Evolutionary conservation across 2,113 vertebrate genomes (phyloP).

Genomic region (Pelvicachromis taeniatus): DNA sequence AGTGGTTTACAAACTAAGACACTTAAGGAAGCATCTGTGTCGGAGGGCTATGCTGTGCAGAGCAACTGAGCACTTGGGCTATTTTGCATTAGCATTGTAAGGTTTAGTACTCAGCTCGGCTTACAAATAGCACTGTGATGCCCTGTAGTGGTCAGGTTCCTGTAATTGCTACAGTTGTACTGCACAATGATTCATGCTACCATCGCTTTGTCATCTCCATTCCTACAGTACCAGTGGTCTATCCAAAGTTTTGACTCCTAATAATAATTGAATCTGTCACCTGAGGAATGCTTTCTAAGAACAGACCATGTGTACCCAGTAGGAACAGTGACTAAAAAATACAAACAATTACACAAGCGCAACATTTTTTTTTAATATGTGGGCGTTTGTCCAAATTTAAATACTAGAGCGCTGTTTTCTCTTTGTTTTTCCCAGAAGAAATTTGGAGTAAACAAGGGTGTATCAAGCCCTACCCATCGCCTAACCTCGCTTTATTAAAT

Average conservation of each 20-base stretch:
- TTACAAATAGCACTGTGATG: neutral
- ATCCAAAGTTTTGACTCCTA: neutral
- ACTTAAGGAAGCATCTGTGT: constrained; percentile 9
- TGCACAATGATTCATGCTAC: constrained; percentile 26
- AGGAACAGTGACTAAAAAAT: constrained; percentile 25
- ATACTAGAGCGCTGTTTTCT: constrained; percentile 32
- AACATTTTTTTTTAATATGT: neutral
- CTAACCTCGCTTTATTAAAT: neutral
- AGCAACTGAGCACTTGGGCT: neutral
- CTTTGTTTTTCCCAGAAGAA: constrained; percentile 23
- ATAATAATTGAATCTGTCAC: neutral
- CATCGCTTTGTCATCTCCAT: constrained; percentile 12
- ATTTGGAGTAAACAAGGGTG: neutral
- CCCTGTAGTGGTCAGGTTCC: neutral
- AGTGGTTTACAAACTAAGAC: neutral
- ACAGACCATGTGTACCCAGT: constrained; percentile 2
- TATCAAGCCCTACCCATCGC: neutral
- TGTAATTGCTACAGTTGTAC: constrained; percentile 5
- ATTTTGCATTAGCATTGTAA: neutral
- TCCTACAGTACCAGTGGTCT: constrained; percentile 21
- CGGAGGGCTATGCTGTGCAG: constrained; percentile 15
- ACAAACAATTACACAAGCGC: neutral
- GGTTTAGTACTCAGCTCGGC: neutral
- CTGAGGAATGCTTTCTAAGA: neutral
- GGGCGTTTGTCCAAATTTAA: neutral